Conservation (phyloP, 1,140 invertebrate species). For the Meteorus sp. region DNA sequence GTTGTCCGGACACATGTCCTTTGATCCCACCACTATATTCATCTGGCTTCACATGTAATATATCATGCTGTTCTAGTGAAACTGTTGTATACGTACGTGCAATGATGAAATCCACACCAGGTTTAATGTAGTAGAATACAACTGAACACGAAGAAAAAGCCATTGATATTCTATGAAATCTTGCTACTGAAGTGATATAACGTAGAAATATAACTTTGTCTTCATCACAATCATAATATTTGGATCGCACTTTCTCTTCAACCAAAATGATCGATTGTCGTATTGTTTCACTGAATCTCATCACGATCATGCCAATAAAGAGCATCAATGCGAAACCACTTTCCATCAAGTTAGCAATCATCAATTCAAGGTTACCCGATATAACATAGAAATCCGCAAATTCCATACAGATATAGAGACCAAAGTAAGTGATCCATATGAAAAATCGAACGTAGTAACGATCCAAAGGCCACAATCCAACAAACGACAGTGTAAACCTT, state of each 20-base stretch:
- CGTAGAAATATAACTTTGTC: not conserved
- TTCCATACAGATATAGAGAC: not conserved
- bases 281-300: not conserved
- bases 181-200: no score
- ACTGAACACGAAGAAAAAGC: no score
- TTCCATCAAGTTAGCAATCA: slow-evolving; percentile 1
- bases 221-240: not conserved
- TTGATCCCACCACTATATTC: no score
- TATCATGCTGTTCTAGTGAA: no score
- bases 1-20: no score
- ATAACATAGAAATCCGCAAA: not conserved
- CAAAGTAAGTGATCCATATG: not conserved
- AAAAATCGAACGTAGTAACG: not conserved
- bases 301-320: not conserved
- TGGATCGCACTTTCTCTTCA: not conserved
- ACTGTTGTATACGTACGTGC: no score
- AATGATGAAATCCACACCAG: no score
- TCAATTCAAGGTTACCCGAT: not conserved
- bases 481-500: not conserved
- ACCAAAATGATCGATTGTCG: not conserved
- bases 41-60: no score
- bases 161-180: no score
- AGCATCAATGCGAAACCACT: not conserved
- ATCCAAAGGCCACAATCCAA: not conserved
- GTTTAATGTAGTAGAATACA: no score